Base-by-base conservation (phyloP, 2,113 vertebrate species). In the Hiodon alosoides region DNA sequence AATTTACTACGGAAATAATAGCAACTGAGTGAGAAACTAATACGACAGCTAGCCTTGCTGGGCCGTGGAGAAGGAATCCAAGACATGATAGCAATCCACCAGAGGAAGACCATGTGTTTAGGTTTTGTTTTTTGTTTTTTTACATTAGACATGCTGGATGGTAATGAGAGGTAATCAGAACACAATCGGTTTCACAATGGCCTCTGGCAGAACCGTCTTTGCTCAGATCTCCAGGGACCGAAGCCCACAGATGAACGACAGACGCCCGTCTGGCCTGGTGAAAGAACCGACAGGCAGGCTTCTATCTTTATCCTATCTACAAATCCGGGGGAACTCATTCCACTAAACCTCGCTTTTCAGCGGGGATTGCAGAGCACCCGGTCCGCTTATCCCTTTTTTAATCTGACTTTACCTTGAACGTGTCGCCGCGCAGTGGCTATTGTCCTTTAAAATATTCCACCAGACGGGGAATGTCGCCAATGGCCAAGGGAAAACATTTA, bases 261-360 rank as follows among this genome's bases (percentile, higher is more conserved):
- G 31, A 31, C 51, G 5, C 60, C 69, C 31, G 60, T 51, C 64
- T 61, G 71, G 64, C 68, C 55, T 31, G 50, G 47, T 52, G 6
- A 73, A 67, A 67, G n/a, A 72, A 31, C 55, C 53, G 57, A 73
- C 57, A 53, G 71, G 5, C 64, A 31, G 10, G 53, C 71, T 46
- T 73, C 65, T 62, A 61, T 62, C 76, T 77, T 61, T 73, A 61
- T 69, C 51, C 47, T 65, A 64, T 73, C 76, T 69, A 55, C 64
- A 67, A 50, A 62, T 76, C 75, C 76, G 17, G 68, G 58, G 57
- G 58, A 67, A 55, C n/a, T 59, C 46, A 66, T 74, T 75, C 67
- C 31, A 46, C 73, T 75, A 68, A 75, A 67, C 54, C 65, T 55
- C 57, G 65, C 54, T 54, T 75, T 68, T 75, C 66, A 75, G 16